These are phyloP conservation scores for Typhlichthys subterraneus DNA, from an alignment of 2,797 vertebrate species.

Conservation along the genomic window DNA sequence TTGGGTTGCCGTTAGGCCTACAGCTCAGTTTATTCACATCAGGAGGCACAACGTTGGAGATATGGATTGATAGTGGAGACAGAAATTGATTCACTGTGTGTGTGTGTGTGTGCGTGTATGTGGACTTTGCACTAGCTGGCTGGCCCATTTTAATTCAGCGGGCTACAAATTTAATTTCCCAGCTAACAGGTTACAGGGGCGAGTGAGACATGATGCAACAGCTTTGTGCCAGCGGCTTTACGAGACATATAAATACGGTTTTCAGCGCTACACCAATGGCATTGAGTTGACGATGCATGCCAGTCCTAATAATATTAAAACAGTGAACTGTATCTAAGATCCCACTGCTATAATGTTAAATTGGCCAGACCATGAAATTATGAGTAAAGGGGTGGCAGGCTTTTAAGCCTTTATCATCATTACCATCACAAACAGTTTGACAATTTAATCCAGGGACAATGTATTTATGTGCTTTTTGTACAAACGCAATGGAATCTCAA, in stretches of 20 bases:
- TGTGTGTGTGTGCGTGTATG: conserved; percentile 29
- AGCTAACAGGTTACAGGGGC: conserved; percentile 55
- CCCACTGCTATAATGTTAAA: too few relatives aligned
- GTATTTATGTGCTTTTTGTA: too few relatives aligned
- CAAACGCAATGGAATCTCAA: too few relatives aligned
- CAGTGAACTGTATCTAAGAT: too few relatives aligned
- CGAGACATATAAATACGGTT: conserved; percentile 22
- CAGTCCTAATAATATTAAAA: conserved; percentile 6
- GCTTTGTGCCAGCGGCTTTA: conserved; percentile 42
- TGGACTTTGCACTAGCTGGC: neutral
- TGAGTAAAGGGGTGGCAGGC: too few relatives aligned
- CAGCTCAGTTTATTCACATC: conserved; percentile 76
- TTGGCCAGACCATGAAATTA: too few relatives aligned
- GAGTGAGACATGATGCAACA: conserved; percentile 37
- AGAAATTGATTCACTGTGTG: conserved; percentile 73
- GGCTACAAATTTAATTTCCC: conserved; percentile 72
- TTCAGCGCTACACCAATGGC: conserved; percentile 3
- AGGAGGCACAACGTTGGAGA: conserved; percentile 64
- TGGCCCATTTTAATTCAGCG: conserved; percentile 66
- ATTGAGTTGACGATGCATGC: neutral
- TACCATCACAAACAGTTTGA: too few relatives aligned
- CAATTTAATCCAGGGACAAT: too few relatives aligned
- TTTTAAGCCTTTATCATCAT: too few relatives aligned
- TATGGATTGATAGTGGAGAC: conserved; percentile 84
- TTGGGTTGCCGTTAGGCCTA: conserved; percentile 69